Evolutionary conservation across 92 coral and sea anemone genomes (phyloP).

Genomic region (Porites cylindrica): DNA sequence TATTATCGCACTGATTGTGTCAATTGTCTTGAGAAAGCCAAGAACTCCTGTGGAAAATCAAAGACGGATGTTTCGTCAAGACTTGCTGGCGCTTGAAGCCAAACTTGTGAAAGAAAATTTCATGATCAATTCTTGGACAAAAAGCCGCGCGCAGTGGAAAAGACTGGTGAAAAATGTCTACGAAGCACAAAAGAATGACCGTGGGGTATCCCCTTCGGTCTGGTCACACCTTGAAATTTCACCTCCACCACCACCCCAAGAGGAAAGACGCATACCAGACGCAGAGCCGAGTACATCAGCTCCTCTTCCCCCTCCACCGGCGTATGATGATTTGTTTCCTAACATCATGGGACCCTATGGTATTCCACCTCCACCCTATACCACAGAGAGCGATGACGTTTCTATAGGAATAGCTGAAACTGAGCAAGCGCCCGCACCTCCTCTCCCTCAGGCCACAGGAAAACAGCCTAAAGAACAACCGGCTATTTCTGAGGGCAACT

Average conservation of each 20-base stretch:
- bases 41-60: slow-evolving; percentile 85
- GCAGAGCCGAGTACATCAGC: slow-evolving; percentile 17
- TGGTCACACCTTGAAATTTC: slow-evolving; percentile 48
- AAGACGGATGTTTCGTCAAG: slow-evolving; percentile 80
- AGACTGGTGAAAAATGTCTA: slow-evolving; percentile 88
- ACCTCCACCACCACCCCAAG: slow-evolving; percentile 30
- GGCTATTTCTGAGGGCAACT: neutral
- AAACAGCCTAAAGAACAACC: neutral
- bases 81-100: slow-evolving; percentile 71
- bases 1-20: slow-evolving; percentile 68
- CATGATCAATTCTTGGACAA: slow-evolving; percentile 91
- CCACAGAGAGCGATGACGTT: slow-evolving; percentile 5
- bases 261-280: slow-evolving; percentile 1
- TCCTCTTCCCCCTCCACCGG: slow-evolving; percentile 81
- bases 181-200: slow-evolving; percentile 83
- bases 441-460: slow-evolving; percentile 6
- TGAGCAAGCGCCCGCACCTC: slow-evolving; percentile 6
- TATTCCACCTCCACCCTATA: slow-evolving; percentile 70
- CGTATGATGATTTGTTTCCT: slow-evolving; percentile 88
- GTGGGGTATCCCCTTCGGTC: slow-evolving; percentile 49
- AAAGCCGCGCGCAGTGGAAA: slow-evolving; percentile 83
- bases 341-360: slow-evolving; percentile 84
- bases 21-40: slow-evolving; percentile 60
- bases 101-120: slow-evolving; percentile 70
- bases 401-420: neutral